phyloP scores from a whole-genome alignment of 2,797 vertebrate genomes.

The Sibirionetta formosa region DNA sequence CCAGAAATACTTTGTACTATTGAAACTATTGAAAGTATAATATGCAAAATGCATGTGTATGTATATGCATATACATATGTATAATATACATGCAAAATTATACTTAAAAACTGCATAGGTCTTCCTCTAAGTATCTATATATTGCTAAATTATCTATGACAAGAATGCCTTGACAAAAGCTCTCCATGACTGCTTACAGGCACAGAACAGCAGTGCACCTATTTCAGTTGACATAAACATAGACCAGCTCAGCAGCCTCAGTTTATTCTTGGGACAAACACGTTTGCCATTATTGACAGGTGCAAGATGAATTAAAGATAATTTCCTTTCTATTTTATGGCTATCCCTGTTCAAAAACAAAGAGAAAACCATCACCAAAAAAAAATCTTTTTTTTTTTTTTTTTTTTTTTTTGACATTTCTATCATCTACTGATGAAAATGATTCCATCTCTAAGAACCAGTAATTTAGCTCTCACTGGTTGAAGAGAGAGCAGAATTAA shows the following conservation, averaged over 20 bases:
- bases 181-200: background rate
- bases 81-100: background rate
- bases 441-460: background rate
- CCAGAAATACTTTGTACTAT: constrained; percentile 3
- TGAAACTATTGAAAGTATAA: constrained; percentile 18
- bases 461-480: background rate
- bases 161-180: background rate
- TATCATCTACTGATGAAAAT: background rate
- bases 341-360: background rate
- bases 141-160: background rate
- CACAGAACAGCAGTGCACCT: background rate
- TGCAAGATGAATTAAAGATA: background rate
- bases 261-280: background rate
- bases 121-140: background rate
- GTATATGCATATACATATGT: too few species aligned
- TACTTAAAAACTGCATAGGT: background rate
- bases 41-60: constrained; percentile 4
- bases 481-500: background rate
- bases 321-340: background rate
- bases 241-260: background rate
- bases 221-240: background rate
- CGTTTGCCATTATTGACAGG: background rate
- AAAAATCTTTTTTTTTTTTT: background rate
- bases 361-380: background rate
- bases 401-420: background rate